Conservation (phyloP, 1,140 invertebrate species). For the Himalopsyche phryganea region DNA sequence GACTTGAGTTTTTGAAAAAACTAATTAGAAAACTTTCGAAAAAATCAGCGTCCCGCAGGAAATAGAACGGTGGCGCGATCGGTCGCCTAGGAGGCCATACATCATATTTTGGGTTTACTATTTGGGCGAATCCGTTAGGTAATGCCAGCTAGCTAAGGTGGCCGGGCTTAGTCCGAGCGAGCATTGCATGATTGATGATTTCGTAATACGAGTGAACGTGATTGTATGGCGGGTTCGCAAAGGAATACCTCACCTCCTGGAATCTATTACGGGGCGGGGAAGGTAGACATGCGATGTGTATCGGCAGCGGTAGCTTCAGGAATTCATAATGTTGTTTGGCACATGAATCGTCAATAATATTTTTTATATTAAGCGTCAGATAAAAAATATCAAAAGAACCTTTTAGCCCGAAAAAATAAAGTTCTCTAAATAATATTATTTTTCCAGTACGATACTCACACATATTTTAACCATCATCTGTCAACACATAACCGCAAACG, state of each 20-base stretch:
- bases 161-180: slow-evolving; percentile 3
- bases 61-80: background rate
- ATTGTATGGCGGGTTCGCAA: background rate
- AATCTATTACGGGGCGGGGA: background rate
- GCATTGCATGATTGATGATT: slow-evolving; percentile 16
- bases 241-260: background rate
- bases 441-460: no score
- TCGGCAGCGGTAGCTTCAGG: no score
- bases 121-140: background rate
- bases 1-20: no score
- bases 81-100: background rate
- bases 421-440: no score
- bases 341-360: no score
- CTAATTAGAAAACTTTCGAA: slow-evolving; percentile 7
- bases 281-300: background rate
- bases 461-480: no score
- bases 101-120: background rate
- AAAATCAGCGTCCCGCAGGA: slow-evolving; percentile 3
- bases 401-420: no score
- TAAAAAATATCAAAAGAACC: no score
- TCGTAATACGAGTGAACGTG: slow-evolving; percentile 5
- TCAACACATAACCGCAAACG: no score
- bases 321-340: no score
- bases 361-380: no score
- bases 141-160: background rate